A percentile compares a stretch with the other conserved stretches of the same genome.
Evolutionary conservation across 2,888 invertebrate species (phyloP).

Genomic region (Eupelmus urozonus): DNA sequence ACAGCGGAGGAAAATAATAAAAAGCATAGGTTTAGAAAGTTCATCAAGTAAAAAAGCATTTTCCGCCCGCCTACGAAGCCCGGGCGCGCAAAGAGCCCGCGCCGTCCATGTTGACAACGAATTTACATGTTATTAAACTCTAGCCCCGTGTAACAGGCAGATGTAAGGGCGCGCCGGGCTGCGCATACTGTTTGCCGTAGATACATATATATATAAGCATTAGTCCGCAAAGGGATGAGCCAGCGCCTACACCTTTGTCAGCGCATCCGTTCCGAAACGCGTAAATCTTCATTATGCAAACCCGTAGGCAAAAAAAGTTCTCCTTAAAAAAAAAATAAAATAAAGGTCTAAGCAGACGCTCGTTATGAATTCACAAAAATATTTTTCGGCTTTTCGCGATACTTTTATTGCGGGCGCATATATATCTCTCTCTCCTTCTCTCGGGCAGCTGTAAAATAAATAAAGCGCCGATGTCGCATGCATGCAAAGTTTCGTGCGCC

Average conservation of each 20-base stretch:
- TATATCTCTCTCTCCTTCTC: neutral
- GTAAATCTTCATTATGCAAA: slow-evolving; percentile 40
- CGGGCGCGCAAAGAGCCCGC: neutral
- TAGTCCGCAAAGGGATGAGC: neutral
- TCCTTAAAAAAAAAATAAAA: neutral
- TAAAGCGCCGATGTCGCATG: neutral
- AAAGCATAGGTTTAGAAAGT: neutral
- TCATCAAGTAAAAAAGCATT: neutral
- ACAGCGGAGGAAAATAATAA: neutral
- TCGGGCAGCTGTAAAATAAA: neutral
- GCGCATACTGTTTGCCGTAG: slow-evolving; percentile 21
- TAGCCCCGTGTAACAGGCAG: neutral
- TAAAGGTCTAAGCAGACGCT: neutral
- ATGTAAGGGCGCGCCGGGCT: neutral
- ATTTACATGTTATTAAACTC: slow-evolving; percentile 42
- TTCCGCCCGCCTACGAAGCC: neutral
- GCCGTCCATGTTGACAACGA: slow-evolving; percentile 19
- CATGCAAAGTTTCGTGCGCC: slow-evolving; percentile 12
- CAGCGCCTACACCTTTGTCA: neutral
- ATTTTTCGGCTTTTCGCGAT: neutral
- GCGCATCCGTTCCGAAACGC: neutral
- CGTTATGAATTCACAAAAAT: slow-evolving; percentile 16
- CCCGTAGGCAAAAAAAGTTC: slow-evolving; percentile 3
- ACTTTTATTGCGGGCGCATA: neutral
- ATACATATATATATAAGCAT: slow-evolving; percentile 6